These are phyloP conservation scores for Flexamia atlantica DNA, from an alignment of 2,888 invertebrate genomes.

Conservation along the genomic window DNA sequence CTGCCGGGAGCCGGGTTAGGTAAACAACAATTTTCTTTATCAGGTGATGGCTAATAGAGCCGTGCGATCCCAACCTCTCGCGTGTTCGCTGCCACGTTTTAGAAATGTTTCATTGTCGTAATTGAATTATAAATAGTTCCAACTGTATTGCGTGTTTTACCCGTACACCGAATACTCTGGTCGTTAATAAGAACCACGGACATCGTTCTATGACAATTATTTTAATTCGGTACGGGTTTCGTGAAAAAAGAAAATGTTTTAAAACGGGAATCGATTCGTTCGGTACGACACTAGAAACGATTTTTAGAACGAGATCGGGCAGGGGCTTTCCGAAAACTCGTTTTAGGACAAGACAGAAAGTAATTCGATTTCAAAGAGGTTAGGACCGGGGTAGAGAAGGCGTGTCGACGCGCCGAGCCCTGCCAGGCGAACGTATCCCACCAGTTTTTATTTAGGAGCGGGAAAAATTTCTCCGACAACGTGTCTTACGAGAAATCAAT, in stretches of 20 bases:
- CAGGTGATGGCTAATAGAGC: conserved; percentile 36
- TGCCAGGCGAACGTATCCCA: background rate
- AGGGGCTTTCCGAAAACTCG: conserved; percentile 10
- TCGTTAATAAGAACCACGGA: conserved; percentile 30
- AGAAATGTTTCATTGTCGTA: conserved; percentile 45
- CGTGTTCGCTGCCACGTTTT: conserved; percentile 29
- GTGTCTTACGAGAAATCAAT: too few relatives aligned
- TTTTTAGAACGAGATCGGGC: background rate
- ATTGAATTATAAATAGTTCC: conserved; percentile 59
- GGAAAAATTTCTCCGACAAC: background rate
- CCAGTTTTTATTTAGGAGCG: conserved; percentile 5
- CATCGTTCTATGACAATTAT: conserved; percentile 26
- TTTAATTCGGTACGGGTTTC: conserved; percentile 1
- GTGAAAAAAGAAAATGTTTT: background rate
- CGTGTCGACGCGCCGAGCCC: background rate
- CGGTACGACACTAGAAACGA: background rate
- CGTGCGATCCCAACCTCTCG: background rate
- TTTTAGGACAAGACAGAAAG: conserved; percentile 33
- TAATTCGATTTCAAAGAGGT: conserved; percentile 31
- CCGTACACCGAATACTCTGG: conserved; percentile 17
- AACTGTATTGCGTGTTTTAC: conserved; percentile 47
- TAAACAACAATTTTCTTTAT: conserved; percentile 1
- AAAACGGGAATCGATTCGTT: background rate
- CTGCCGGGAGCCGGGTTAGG: too few relatives aligned
- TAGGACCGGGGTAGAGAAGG: background rate